A percentile compares a stretch with the other conserved stretches of the same genome.
These are phyloP conservation scores for Zaprionus tsacasi DNA, from an alignment of 1,140 invertebrate genomes.

Conservation along the genomic window DNA sequence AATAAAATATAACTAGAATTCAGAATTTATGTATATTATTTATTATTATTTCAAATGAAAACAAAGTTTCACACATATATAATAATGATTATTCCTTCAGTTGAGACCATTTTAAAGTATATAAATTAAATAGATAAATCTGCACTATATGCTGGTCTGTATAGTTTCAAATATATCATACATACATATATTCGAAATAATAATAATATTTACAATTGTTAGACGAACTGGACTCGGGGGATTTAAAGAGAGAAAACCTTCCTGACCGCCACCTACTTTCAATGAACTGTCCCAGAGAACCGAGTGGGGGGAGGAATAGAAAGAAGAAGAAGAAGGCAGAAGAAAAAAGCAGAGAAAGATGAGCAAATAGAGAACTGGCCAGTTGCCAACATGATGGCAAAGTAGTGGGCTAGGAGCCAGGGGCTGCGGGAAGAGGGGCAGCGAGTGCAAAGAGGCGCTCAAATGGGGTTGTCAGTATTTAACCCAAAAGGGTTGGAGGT, in stretches of 20 bases:
- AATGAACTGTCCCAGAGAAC: conserved; percentile 65
- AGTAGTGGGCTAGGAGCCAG: conserved; percentile 64
- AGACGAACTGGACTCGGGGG: background rate
- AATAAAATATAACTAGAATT: too few relatives aligned
- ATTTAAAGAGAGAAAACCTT: conserved; percentile 26
- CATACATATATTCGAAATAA: background rate
- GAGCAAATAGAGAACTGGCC: conserved; percentile 35
- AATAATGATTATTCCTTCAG: too few relatives aligned
- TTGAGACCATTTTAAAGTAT: too few relatives aligned
- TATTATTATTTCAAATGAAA: too few relatives aligned
- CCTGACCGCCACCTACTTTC: conserved; percentile 54
- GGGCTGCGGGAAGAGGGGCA: conserved; percentile 12
- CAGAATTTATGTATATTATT: too few relatives aligned
- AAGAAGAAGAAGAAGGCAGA: conserved; percentile 23
- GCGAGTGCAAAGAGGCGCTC: conserved; percentile 81
- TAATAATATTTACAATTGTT: background rate
- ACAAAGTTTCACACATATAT: too few relatives aligned
- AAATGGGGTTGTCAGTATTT: conserved; percentile 84
- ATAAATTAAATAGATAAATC: too few relatives aligned
- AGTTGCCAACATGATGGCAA: conserved; percentile 53
- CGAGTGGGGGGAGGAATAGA: background rate
- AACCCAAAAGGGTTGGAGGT: conserved; percentile 84
- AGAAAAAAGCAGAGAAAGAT: conserved; percentile 21
- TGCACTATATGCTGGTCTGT: too few relatives aligned
- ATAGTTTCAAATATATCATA: background rate